Base-by-base conservation (phyloP, 2,888 invertebrate species). In the Seladonia tumulorum region DNA sequence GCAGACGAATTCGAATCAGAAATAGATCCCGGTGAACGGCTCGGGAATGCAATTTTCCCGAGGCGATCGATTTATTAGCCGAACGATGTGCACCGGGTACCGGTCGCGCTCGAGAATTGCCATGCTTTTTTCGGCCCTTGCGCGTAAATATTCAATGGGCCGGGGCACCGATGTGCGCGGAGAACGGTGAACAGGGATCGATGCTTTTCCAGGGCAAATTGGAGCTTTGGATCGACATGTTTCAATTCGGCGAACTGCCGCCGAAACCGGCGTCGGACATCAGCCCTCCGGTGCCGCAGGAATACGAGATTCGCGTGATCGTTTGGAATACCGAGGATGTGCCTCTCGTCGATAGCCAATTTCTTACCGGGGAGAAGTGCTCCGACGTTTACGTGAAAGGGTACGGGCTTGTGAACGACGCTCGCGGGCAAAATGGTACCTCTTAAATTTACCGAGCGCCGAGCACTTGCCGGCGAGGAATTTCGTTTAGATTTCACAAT, bases 171-270 rank as follows among this genome's bases (percentile, higher is more conserved):
- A 3, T 10, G 22, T n/a, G n/a, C n/a, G n/a, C 53, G 35, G 35
- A 10, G 53, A 18, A n/a, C 25, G 60, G 8, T 60, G 25, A 60
- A 25, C 25, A 14, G 25, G 25, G 60, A 25, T 60, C 60, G 29
- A 14, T 35, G 16, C 29, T 25, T 79, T 45, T 39, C 12, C 93
- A 98, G 98, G 99, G 99, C 5, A 98, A 98, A 95, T 94, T 99
- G 76, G 98, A 98, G 94, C 96, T 99, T 96, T 99, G 98, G 98
- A 95, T 99, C 22, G 99, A 99, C 94, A 97, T 99, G 94, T 98
- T 98, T 93, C 97, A 97, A 66, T 87, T 94, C 29, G 94, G 94
- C 91, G 96, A 96, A 25, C 95, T 97, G 22, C 98, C 98, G 0
- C 96, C 96, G n/a, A 94, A 92, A 88, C 92, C 93, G 18, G 96